Evolutionary conservation across 1,140 invertebrate genomes (phyloP).

Genomic region (Euglossa dilemma): DNA sequence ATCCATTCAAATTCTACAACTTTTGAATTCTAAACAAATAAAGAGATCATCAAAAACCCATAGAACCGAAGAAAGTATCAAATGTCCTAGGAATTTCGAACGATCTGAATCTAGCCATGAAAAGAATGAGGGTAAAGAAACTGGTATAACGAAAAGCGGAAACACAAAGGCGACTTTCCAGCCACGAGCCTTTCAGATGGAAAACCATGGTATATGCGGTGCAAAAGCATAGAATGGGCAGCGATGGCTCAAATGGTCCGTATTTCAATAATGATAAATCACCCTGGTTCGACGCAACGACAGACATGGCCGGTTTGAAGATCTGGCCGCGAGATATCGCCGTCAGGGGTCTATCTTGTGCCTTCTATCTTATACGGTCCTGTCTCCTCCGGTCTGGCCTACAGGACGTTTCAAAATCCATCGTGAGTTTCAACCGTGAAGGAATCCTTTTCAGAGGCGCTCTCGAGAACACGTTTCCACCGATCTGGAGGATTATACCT

Average conservation of each 20-base stretch:
- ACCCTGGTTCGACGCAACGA: slow-evolving; percentile 73
- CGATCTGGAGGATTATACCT: neutral
- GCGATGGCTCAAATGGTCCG: slow-evolving; percentile 73
- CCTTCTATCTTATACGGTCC: slow-evolving; percentile 68
- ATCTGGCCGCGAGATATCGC: slow-evolving; percentile 75
- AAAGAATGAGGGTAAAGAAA: neutral
- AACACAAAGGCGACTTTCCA: slow-evolving; percentile 40
- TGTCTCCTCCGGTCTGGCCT: slow-evolving; percentile 44
- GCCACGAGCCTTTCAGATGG: slow-evolving; percentile 6
- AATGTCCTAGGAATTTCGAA: neutral
- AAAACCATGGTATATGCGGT: slow-evolving; percentile 30
- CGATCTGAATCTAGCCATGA: neutral
- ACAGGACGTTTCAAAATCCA: slow-evolving; percentile 48
- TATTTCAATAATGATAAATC: slow-evolving; percentile 80
- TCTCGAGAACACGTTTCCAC: neutral
- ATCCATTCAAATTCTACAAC: neutral
- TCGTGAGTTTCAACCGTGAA: slow-evolving; percentile 23
- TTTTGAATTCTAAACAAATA: neutral
- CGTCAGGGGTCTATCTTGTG: slow-evolving; percentile 74
- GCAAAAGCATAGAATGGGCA: slow-evolving; percentile 51
- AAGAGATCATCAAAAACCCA: neutral
- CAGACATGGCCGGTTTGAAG: slow-evolving; percentile 69
- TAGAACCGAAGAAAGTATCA: no score
- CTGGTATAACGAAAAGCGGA: neutral
- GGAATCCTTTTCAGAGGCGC: slow-evolving; percentile 14